Percentiles rank a stretch among this genome's conserved stretches.
phyloP scores from a whole-genome alignment of 2,888 invertebrate species.

The Lithophane semibrunnea region DNA sequence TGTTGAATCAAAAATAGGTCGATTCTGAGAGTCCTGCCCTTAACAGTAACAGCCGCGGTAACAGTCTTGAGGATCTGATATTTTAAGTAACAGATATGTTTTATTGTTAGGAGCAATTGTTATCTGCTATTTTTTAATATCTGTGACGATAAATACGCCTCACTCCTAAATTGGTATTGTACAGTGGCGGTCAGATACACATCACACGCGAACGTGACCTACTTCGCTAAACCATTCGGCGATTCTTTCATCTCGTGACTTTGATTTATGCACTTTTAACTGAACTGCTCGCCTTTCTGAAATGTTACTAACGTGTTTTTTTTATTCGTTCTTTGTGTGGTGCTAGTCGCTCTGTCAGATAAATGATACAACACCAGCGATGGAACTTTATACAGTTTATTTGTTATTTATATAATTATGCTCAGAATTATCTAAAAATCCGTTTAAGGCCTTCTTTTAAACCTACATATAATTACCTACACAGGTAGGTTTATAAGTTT shows the following conservation, averaged over 20 bases:
- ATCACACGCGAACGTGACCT: conserved; percentile 28
- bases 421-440: background rate
- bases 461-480: background rate
- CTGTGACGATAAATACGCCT: too few relatives aligned
- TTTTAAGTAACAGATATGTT: too few relatives aligned
- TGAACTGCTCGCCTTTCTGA: conserved; percentile 31
- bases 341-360: background rate
- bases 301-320: conserved; percentile 7
- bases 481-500: background rate
- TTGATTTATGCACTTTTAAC: conserved; percentile 61
- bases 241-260: conserved; percentile 53
- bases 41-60: too few relatives aligned
- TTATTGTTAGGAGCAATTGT: too few relatives aligned
- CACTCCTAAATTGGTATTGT: conserved; percentile 42
- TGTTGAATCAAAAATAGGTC: too few relatives aligned
- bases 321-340: background rate
- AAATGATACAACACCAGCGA: background rate
- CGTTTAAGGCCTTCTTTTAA: too few relatives aligned
- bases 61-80: too few relatives aligned
- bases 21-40: too few relatives aligned
- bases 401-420: too few relatives aligned
- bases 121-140: too few relatives aligned
- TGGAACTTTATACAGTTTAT: background rate
- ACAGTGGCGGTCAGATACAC: conserved; percentile 51
- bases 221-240: conserved; percentile 47